Percentiles rank a stretch among this genome's conserved stretches.
Conservation (phyloP, 2,113 vertebrate species). For the Xiphias gladius region DNA sequence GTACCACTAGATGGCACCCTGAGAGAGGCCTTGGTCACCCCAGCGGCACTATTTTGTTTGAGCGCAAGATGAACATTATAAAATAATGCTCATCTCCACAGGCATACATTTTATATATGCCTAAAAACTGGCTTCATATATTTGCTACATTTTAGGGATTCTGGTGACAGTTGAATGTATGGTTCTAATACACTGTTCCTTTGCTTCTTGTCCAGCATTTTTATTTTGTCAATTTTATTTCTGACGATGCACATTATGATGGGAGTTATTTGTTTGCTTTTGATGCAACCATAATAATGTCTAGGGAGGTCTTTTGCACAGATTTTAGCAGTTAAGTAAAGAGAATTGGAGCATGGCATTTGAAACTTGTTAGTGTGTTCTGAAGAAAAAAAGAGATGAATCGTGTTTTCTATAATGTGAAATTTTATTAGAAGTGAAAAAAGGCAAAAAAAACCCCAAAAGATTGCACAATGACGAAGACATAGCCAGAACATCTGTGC, state of each 20-base stretch:
- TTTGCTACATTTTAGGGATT: slow-evolving; percentile 7
- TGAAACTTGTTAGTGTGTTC: slow-evolving; percentile 5
- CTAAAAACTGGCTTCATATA: slow-evolving; percentile 16
- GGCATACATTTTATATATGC: slow-evolving; percentile 21
- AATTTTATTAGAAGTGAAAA: background rate
- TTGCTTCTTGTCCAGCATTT: background rate
- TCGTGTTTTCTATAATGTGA: slow-evolving; percentile 1
- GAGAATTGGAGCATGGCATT: slow-evolving; percentile 4
- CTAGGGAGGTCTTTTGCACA: background rate
- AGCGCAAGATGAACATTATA: slow-evolving; percentile 20
- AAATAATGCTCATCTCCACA: slow-evolving; percentile 19
- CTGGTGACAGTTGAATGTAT: slow-evolving; percentile 8
- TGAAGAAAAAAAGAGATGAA: background rate
- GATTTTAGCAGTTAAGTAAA: slow-evolving; percentile 4
- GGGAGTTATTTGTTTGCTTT: slow-evolving; percentile 4
- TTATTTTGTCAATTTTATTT: slow-evolving; percentile 7
- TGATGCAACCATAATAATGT: background rate
- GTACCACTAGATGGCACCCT: slow-evolving; percentile 78
- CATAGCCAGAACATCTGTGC: background rate
- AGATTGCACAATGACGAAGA: background rate
- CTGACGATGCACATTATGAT: background rate
- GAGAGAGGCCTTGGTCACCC: slow-evolving; percentile 54
- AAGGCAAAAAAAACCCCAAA: background rate
- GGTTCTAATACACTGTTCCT: slow-evolving; percentile 30
- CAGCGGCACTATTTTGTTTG: background rate